These are phyloP conservation scores for Nerophis ophidion DNA, from an alignment of 2,113 vertebrate genomes.

Conservation along the genomic window DNA sequence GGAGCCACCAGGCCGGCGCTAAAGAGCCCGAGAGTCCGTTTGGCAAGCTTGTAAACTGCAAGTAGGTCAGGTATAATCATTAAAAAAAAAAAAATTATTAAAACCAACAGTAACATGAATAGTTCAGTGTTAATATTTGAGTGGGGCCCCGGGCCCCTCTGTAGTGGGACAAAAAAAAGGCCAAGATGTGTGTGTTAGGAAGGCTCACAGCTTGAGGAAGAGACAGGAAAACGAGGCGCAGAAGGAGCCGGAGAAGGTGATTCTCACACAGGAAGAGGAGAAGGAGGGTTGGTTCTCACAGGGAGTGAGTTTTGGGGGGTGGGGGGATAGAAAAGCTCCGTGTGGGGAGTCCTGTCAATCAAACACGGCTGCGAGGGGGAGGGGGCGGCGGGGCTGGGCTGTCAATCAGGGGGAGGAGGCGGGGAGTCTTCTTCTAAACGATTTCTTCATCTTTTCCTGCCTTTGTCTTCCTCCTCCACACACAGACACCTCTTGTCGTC, in stretches of 20 bases:
- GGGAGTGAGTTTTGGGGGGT: constrained; percentile 53
- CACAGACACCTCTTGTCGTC: constrained; percentile 42
- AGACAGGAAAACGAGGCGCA: constrained; percentile 36
- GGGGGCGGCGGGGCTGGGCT: constrained; percentile 46
- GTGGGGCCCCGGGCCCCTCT: too few species aligned
- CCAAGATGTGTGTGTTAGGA: constrained; percentile 28
- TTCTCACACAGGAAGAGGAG: too few species aligned
- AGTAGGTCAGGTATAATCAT: too few species aligned
- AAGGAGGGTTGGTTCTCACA: constrained; percentile 24
- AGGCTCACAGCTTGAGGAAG: constrained; percentile 31
- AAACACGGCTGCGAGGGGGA: constrained; percentile 38
- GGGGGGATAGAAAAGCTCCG: constrained; percentile 63
- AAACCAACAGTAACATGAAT: too few species aligned
- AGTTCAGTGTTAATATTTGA: too few species aligned
- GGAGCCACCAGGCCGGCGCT: too few species aligned
- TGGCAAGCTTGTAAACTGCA: too few species aligned
- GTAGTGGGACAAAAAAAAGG: too few species aligned
- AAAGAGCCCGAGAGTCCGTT: too few species aligned
- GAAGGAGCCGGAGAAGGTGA: neutral
- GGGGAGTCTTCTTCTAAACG: constrained; percentile 58
- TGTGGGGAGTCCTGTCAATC: constrained; percentile 71
- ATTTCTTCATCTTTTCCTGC: constrained; percentile 57
- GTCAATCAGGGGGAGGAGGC: constrained; percentile 56
- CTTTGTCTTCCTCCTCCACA: constrained; percentile 46
- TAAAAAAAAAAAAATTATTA: too few species aligned